Base-by-base conservation (phyloP, 2,888 invertebrate species). In the Cerastis leucographa region DNA sequence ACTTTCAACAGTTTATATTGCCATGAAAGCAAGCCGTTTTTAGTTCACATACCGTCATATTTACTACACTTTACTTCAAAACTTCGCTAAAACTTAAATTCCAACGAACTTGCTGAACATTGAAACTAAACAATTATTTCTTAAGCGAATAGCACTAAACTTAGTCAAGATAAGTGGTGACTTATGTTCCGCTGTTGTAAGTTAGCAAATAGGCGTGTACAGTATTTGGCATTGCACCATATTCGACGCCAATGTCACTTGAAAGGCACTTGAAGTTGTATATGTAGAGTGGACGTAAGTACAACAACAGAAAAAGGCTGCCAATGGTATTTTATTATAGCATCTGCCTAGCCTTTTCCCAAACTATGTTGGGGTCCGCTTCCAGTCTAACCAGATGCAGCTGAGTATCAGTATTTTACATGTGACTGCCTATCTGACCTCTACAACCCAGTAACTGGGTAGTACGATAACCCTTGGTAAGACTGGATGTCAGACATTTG, bases 171-270 rank as follows among this genome's bases (percentile, higher is more conserved):
- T 72, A 76, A 83, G 59, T 76, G 67, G 64, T 78, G 71, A 85
- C 40, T 71, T 71, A 68, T 73, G 71, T 77, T 49, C 22, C 3
- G 8, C 35, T 35, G 76, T 56, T 44, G 8, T 65, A 14, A 59
- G 59, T 84, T 74, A 19, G 51, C 71, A 65, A 85, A 69, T 73
- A 59, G 25, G 35, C 59, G 29, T 62, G 72, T 66, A 25, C 12
- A 54, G 62, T 68, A 72, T 67, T 77, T 62, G 71, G 64, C 25
- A 71, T 82, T 85, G 78, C 83, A 68, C 67, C 76, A 85, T 71
- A 61, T 40, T 54, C 22, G 7, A 29, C 14, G 14, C 46, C 40
- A 78, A 82, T 85, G 85, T 87, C 69, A 56, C 64, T 76, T 70
- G 61, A 72, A 72, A 71, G 67, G 70, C 29, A 87, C 72, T 62